Base-by-base conservation (phyloP, 2,797 vertebrate genomes). In the Harpagifer antarcticus region DNA sequence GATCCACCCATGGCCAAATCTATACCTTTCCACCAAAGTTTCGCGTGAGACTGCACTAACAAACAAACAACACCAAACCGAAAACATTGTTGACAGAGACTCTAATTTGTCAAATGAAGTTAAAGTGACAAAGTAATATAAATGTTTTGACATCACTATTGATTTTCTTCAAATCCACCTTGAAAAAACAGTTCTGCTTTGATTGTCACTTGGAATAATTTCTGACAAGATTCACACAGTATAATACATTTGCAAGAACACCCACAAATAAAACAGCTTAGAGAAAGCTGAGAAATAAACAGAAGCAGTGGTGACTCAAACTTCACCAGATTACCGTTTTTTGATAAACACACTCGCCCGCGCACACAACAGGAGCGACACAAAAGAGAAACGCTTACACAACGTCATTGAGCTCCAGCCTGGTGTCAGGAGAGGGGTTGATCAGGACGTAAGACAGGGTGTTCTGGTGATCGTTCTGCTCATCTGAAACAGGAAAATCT, bases 381-480 rank as follows among this genome's bases (percentile, higher is more conserved):
- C 4, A 23, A 33, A 61, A 63, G 31, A 23, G 56, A 33, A 47
- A 64, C 73, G 90, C 97, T 68, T 81, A 99, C 98, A 99, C 97
- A 0, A 99, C 93, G 76, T 99, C 98, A 0, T 96, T 96, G 81
- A 98, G 94, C 88, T 98, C 97, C 91, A 99, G 95, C 49, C 96
- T 92, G 0, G 96, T 99, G 93, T 98, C 97, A 0, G 97, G 97
- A 0, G 96, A 96, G 0, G 97, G 98, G 74, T 99, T 99, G 79
- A 99, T 97, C 48, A 99, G 95, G 58, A 99, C 97, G 0, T 99
- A 99, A 53, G 97, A 99, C 52, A 99, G 85, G 0, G 97, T 98
- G 93, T 99, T 99, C 89, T 98, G 97, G 55, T 99, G 96, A 81
- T 99, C 97, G 0, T 96, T 97, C 95, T 97, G 96, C 90, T 99